These are phyloP conservation scores for Pongo pygmaeus DNA, from an alignment of 2,113 vertebrate species.

Conservation along the genomic window DNA sequence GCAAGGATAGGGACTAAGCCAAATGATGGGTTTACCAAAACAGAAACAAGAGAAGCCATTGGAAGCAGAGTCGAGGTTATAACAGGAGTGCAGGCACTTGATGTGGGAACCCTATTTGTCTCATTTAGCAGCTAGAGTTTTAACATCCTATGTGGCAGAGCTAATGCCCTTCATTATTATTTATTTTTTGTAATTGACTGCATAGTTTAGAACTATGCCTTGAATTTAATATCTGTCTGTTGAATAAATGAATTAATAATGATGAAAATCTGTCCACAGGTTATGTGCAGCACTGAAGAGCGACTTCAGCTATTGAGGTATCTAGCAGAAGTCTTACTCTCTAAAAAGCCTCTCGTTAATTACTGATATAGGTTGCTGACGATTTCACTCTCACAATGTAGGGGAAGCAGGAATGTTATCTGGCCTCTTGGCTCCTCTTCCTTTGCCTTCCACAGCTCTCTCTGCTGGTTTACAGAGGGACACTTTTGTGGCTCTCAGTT, in stretches of 20 bases:
- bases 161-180: background rate
- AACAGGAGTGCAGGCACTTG: background rate
- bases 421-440: background rate
- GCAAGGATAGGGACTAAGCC: rapidly evolving
- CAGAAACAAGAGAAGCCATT: background rate
- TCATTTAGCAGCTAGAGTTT: background rate
- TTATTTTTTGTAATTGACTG: background rate
- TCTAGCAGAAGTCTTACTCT: constrained; percentile 39
- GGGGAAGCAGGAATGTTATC: background rate
- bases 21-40: background rate
- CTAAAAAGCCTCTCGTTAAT: constrained; percentile 62
- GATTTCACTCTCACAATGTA: background rate
- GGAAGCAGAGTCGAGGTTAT: background rate
- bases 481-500: background rate
- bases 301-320: background rate
- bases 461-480: background rate
- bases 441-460: background rate
- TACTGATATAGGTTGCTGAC: constrained; percentile 18
- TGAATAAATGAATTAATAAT: constrained; percentile 55
- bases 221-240: constrained; percentile 52
- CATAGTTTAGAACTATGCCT: background rate
- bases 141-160: background rate
- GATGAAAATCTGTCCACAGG: constrained; percentile 32
- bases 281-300: background rate
- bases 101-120: background rate